Conservation (phyloP, 1,140 invertebrate genomes). For the Oryctes rhinoceros region DNA sequence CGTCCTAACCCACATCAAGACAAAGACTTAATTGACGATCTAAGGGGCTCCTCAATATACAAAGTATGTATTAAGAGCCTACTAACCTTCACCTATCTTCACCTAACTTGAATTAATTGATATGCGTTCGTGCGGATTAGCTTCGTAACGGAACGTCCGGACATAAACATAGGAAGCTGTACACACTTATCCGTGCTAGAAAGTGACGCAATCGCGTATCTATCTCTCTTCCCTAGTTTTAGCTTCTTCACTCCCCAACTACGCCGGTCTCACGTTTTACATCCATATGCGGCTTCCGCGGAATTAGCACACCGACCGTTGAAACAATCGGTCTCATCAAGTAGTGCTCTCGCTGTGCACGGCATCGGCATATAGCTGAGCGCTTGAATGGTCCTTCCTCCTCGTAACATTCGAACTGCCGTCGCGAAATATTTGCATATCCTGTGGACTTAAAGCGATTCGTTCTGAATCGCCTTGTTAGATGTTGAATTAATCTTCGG, state of each 20-base stretch:
- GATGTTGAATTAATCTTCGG: slow-evolving; percentile 27
- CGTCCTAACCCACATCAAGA: too few species aligned
- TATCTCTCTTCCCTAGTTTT: not conserved
- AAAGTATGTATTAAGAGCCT: too few species aligned
- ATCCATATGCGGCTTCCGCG: slow-evolving; percentile 32
- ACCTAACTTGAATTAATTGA: too few species aligned
- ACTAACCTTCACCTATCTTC: too few species aligned
- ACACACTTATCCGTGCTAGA: not conserved
- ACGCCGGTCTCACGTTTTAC: not conserved
- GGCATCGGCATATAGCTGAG: not conserved
- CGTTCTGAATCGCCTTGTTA: slow-evolving; percentile 25
- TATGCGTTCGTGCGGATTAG: too few species aligned
- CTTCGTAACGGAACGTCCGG: too few species aligned
- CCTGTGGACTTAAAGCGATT: slow-evolving; percentile 24
- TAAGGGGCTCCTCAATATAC: too few species aligned
- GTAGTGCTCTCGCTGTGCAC: not conserved
- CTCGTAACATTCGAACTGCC: not conserved
- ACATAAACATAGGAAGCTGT: not conserved
- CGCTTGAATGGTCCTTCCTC: slow-evolving; percentile 7
- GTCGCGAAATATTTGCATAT: slow-evolving; percentile 21
- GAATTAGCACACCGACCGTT: slow-evolving; percentile 28
- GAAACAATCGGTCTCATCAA: slow-evolving; percentile 32
- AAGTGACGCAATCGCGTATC: not conserved
- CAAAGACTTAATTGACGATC: too few species aligned
- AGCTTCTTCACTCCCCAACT: not conserved